A percentile compares a stretch with the other conserved stretches of the same genome.
Conservation (phyloP, 2,888 invertebrate genomes). For the Teinopalpus imperialis region DNA sequence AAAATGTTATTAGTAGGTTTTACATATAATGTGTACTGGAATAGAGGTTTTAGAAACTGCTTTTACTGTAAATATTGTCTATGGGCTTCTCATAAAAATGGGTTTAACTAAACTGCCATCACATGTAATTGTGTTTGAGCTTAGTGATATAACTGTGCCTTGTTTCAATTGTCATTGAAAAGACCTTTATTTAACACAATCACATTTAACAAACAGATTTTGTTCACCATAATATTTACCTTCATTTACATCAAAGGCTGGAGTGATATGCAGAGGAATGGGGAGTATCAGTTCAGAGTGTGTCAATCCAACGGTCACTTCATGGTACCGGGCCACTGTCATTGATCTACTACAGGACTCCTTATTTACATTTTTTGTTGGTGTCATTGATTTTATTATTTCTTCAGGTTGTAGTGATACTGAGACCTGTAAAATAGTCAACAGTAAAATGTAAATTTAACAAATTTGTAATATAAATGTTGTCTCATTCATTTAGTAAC, state of each 20-base stretch:
- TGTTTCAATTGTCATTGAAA: too few species aligned
- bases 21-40: too few species aligned
- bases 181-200: too few species aligned
- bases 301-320: constrained; percentile 93
- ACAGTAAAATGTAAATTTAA: background rate
- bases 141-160: too few species aligned
- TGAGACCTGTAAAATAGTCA: constrained; percentile 75
- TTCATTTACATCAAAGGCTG: constrained; percentile 95
- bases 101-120: too few species aligned
- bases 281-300: constrained; percentile 95
- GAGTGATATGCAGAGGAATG: constrained; percentile 96
- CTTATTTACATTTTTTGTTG: constrained; percentile 60
- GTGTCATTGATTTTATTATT: constrained; percentile 64
- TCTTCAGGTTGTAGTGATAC: constrained; percentile 98
- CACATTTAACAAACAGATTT: too few species aligned
- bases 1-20: constrained; percentile 1
- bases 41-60: too few species aligned
- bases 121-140: too few species aligned
- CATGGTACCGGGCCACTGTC: constrained; percentile 95
- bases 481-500: too few species aligned
- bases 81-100: too few species aligned
- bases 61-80: too few species aligned
- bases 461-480: background rate
- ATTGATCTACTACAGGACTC: constrained; percentile 82
- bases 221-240: too few species aligned